phyloP scores from a whole-genome alignment of 2,113 vertebrate species.

The Anser cygnoides region DNA sequence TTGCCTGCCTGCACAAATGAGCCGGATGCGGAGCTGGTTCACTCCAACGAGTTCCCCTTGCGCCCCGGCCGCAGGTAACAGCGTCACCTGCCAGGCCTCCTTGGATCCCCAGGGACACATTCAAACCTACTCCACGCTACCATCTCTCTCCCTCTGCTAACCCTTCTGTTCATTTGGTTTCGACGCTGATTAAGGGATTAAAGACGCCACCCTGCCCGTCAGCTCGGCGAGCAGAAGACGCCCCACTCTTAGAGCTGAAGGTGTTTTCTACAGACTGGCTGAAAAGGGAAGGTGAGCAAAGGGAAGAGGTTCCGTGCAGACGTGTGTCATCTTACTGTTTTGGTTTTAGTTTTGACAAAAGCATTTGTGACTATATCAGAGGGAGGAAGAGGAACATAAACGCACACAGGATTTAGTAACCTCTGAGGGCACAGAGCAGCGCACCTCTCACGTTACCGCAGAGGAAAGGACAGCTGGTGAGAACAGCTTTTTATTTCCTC shows the following conservation, averaged over 20 bases:
- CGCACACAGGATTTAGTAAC: neutral
- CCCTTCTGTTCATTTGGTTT: neutral
- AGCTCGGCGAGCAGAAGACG: neutral
- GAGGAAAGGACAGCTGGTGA: neutral
- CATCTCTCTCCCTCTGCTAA: neutral
- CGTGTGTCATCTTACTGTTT: neutral
- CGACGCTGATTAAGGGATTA: neutral
- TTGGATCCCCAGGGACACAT: neutral
- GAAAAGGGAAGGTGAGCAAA: neutral
- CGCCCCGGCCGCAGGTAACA: neutral
- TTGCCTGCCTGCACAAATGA: neutral
- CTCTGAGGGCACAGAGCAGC: neutral
- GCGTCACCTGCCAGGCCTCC: neutral
- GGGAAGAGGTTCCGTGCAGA: neutral
- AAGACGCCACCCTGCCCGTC: neutral
- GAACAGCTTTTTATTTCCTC: neutral
- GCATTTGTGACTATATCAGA: neutral
- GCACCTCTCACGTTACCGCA: accelerated
- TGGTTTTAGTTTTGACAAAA: neutral
- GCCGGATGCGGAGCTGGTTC: neutral
- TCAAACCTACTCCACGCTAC: neutral
- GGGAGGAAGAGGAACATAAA: neutral
- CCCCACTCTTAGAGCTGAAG: neutral
- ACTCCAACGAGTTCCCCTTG: accelerated
- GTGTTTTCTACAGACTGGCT: neutral